These are phyloP conservation scores for Masnerella sp. DNA, from an alignment of 2,888 invertebrate genomes.

Conservation along the genomic window DNA sequence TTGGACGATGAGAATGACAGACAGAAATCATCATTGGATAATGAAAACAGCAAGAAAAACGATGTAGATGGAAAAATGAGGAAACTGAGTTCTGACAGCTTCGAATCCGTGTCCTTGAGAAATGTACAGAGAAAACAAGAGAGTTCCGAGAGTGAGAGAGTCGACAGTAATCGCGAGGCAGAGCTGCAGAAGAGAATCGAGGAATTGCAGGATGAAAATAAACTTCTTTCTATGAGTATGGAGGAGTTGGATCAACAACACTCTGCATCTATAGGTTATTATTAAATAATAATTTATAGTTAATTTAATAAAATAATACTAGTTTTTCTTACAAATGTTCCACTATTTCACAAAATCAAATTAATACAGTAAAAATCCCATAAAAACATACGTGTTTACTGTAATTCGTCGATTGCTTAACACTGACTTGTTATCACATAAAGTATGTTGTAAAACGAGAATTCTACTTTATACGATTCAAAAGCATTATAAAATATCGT, in stretches of 20 bases:
- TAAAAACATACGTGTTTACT: too few species aligned
- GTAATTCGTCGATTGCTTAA: too few species aligned
- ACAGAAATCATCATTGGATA: constrained; percentile 14
- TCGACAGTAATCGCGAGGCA: constrained; percentile 62
- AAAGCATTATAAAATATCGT: too few species aligned
- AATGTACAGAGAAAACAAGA: constrained; percentile 59
- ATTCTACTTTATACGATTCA: too few species aligned
- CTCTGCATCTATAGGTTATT: constrained; percentile 81
- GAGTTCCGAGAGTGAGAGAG: constrained; percentile 36
- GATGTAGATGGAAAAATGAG: constrained; percentile 65
- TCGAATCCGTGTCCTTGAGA: constrained; percentile 63
- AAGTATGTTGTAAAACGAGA: too few species aligned
- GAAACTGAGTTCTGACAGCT: constrained; percentile 59
- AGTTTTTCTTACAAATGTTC: too few species aligned
- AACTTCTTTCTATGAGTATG: constrained; percentile 80
- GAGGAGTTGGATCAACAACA: constrained; percentile 88
- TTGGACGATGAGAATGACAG: constrained; percentile 70
- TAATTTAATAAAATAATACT: too few species aligned
- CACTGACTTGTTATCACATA: too few species aligned
- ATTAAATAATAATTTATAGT: background rate
- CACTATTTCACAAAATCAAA: too few species aligned
- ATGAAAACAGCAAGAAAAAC: constrained; percentile 65
- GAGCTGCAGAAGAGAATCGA: constrained; percentile 78
- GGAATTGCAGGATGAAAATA: constrained; percentile 81
- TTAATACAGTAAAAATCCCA: too few species aligned